Conservation (phyloP, 2,888 invertebrate species). For the Empis livida region DNA sequence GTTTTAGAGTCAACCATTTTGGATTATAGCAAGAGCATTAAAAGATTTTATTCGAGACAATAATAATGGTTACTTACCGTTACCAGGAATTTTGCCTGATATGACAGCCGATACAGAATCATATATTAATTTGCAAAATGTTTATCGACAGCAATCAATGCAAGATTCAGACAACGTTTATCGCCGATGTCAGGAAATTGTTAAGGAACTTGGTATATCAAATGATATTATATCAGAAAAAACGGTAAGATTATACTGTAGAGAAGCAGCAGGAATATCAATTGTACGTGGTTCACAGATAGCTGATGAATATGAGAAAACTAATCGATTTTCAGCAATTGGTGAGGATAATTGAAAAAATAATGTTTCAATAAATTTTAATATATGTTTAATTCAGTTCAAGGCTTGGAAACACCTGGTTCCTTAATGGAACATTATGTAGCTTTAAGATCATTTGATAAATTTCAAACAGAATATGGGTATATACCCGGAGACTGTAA, state of each 20-base stretch:
- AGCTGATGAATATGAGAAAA: constrained; percentile 65
- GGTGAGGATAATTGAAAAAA: constrained; percentile 27
- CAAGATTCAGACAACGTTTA: constrained; percentile 71
- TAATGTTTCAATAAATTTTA: neutral
- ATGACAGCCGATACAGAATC: constrained; percentile 92
- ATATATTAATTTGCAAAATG: constrained; percentile 78
- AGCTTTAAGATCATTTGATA: constrained; percentile 78
- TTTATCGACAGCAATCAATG: constrained; percentile 73
- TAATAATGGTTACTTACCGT: constrained; percentile 65
- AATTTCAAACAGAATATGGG: constrained; percentile 78
- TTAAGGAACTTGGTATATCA: constrained; percentile 64
- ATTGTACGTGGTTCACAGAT: constrained; percentile 69
- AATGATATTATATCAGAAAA: constrained; percentile 60
- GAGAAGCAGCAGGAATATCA: constrained; percentile 69
- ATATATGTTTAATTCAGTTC: constrained; percentile 36
- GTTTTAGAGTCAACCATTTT: constrained; percentile 66
- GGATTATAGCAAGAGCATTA: constrained; percentile 84
- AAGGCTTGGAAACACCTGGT: constrained; percentile 69
- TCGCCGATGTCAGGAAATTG: constrained; percentile 65
- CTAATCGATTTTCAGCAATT: constrained; percentile 44
- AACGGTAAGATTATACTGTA: constrained; percentile 77
- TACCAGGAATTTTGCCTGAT: constrained; percentile 82
- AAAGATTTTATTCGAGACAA: constrained; percentile 77
- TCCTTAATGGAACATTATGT: constrained; percentile 82
- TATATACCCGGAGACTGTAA: constrained; percentile 81